phyloP scores from a whole-genome alignment of 2,797 vertebrate genomes.

The Lepus townsendii region DNA sequence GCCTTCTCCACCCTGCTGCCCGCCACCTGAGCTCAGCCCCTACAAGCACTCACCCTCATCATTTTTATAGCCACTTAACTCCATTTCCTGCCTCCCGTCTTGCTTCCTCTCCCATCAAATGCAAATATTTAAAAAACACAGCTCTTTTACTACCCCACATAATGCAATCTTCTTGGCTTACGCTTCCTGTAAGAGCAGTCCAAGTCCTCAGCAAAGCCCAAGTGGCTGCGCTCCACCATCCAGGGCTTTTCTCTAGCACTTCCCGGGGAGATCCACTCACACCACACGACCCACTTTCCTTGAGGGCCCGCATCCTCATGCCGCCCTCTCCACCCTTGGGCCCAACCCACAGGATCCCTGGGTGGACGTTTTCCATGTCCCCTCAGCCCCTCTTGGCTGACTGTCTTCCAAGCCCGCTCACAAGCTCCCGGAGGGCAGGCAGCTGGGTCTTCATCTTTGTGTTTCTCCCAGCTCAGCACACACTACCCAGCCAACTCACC shows the following conservation, averaged over 20 bases:
- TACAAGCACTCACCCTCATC: neutral
- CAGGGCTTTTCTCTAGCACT: neutral
- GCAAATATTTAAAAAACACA: neutral
- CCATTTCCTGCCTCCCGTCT: neutral
- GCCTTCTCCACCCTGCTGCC: neutral
- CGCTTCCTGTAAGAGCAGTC: neutral
- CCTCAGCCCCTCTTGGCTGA: neutral
- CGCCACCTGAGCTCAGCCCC: neutral
- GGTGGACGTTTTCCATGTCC: neutral
- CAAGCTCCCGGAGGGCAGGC: slow-evolving; percentile 13
- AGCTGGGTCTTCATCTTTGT: neutral
- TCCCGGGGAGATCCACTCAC: no score
- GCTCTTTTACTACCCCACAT: neutral
- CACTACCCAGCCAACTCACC: neutral
- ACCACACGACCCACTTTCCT: fast-evolving
- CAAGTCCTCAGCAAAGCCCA: neutral
- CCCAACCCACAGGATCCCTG: neutral
- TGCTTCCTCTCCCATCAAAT: neutral
- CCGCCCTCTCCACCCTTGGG: neutral
- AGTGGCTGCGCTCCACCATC: neutral
- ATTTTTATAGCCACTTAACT: neutral
- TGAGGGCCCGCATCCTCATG: neutral
- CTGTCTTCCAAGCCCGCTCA: neutral
- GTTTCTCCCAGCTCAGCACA: neutral
- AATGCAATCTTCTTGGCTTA: neutral